Conservation (phyloP, 2,797 vertebrate genomes). For the Pseudochirops corinnae region DNA sequence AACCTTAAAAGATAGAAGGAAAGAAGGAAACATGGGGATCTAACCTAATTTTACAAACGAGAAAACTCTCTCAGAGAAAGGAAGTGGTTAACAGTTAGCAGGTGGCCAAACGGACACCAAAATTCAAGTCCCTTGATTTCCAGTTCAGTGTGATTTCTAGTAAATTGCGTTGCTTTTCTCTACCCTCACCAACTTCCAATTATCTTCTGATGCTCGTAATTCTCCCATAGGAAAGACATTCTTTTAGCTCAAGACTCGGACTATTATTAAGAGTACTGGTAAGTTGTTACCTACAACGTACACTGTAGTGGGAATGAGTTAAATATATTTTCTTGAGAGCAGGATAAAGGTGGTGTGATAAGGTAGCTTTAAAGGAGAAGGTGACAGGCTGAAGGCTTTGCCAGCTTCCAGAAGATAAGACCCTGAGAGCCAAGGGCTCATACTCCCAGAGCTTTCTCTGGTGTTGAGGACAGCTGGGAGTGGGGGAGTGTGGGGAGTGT, state of each 20-base stretch:
- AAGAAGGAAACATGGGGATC: not conserved
- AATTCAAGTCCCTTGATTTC: not conserved
- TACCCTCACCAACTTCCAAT: not conserved
- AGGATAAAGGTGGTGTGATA: not conserved
- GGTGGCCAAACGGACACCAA: not conserved
- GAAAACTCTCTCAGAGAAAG: not conserved
- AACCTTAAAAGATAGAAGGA: slow-evolving; percentile 21
- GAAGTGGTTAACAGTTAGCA: not conserved
- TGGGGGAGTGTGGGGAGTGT: not conserved
- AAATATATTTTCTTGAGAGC: not conserved
- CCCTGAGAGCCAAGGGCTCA: not conserved
- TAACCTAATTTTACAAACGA: not conserved
- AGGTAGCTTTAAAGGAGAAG: not conserved
- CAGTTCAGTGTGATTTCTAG: not conserved
- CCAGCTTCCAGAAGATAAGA: not conserved
- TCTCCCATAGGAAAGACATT: not conserved
- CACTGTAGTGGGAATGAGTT: not conserved
- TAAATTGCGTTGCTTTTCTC: not conserved
- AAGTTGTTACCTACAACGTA: not conserved
- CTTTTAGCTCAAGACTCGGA: slow-evolving; percentile 46
- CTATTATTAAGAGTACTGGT: slow-evolving; percentile 16
- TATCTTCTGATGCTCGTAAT: not conserved
- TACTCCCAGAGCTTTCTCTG: not conserved
- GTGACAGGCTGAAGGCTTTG: not conserved
- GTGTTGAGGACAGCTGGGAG: not conserved